phyloP scores from a whole-genome alignment of 2,113 vertebrate genomes.

The Pyrgilauda ruficollis region DNA sequence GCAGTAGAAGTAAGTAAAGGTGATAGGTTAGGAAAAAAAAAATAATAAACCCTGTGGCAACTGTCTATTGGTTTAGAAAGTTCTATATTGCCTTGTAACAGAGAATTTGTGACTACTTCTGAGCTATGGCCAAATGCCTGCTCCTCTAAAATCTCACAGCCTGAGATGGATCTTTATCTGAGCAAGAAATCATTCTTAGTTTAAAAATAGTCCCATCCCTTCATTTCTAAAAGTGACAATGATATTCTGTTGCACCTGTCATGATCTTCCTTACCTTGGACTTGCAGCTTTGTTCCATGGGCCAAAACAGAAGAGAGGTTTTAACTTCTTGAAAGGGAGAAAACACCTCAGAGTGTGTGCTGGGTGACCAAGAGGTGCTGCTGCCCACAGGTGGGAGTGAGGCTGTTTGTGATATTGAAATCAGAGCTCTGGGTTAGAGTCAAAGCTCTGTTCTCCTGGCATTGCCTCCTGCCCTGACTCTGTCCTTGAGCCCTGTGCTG shows the following conservation, averaged over 20 bases:
- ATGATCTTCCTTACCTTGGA: not conserved
- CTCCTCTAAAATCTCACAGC: not conserved
- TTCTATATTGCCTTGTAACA: not conserved
- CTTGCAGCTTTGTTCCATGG: not conserved
- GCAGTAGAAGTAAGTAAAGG: not conserved
- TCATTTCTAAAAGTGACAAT: not conserved
- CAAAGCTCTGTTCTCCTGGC: not conserved
- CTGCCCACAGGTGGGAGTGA: not conserved
- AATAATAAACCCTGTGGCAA: not conserved
- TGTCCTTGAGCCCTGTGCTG: rapidly evolving
- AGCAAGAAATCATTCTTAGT: not conserved
- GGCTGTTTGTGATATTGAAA: not conserved
- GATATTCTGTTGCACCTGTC: not conserved
- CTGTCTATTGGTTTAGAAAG: not conserved
- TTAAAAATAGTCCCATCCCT: not conserved
- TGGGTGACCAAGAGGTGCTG: not conserved
- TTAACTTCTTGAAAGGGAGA: not conserved
- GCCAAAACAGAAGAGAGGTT: not conserved
- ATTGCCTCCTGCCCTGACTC: not conserved
- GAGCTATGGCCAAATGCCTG: not conserved
- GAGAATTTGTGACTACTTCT: not conserved
- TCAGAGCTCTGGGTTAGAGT: not conserved
- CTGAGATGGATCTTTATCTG: not conserved
- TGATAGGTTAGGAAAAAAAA: not conserved
- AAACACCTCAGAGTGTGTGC: not conserved